Evolutionary conservation across 2,113 vertebrate genomes (phyloP).

Genomic region (Hypanus sabinus): DNA sequence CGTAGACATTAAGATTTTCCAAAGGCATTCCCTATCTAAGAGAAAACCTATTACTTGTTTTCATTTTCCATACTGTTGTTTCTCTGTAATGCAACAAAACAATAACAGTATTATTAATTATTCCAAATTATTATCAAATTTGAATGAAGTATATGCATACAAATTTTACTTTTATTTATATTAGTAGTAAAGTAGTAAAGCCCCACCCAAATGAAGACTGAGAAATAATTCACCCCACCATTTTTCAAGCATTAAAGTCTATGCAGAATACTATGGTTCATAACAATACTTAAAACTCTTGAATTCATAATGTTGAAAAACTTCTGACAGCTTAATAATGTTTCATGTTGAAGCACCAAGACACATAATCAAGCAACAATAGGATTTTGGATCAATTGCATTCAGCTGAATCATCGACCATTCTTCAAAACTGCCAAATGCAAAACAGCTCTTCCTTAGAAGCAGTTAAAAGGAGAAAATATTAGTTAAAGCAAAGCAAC

Average conservation of each 20-base stretch:
- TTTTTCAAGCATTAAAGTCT: not conserved
- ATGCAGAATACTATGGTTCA: not conserved
- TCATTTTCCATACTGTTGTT: not conserved
- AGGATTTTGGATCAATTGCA: not conserved
- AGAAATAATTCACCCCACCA: not conserved
- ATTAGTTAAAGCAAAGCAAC: conserved; percentile 12
- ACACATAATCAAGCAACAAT: not conserved
- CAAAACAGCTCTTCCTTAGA: not conserved
- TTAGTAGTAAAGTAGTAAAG: not conserved
- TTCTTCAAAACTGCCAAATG: not conserved
- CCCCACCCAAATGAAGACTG: not conserved
- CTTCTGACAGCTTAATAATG: not conserved
- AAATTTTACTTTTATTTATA: not conserved
- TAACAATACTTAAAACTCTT: not conserved
- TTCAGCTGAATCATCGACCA: not conserved
- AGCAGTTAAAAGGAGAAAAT: not conserved
- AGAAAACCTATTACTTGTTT: too few relatives aligned
- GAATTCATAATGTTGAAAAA: conserved; percentile 13
- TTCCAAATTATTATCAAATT: not conserved
- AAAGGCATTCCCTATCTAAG: not conserved
- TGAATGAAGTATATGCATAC: not conserved
- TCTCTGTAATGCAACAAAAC: not conserved
- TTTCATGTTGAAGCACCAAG: not conserved
- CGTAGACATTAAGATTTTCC: not conserved
- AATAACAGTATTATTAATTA: not conserved